Evolutionary conservation across 2,797 vertebrate species (phyloP).

Genomic region (Semaprochilodus insignis): DNA sequence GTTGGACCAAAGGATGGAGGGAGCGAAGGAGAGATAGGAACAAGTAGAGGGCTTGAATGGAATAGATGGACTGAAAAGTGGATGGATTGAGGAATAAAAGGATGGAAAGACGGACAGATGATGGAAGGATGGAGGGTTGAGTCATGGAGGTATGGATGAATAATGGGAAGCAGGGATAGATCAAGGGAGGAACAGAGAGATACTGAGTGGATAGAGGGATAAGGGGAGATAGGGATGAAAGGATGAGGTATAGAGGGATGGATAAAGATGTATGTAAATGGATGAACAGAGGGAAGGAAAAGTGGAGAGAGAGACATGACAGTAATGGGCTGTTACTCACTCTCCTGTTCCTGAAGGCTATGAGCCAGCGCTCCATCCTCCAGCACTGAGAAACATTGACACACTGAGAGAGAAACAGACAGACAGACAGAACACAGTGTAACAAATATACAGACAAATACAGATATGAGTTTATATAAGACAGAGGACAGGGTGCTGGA

Average conservation of each 20-base stretch:
- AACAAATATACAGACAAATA: not conserved
- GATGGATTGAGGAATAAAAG: not conserved
- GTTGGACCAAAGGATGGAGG: too few species aligned
- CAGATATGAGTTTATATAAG: not conserved
- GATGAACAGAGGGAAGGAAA: not conserved
- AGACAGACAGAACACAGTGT: not conserved
- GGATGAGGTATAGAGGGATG: not conserved
- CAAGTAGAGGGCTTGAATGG: too few species aligned
- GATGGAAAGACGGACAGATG: not conserved
- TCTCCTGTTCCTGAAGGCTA: conserved; percentile 82
- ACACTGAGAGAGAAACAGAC: conserved; percentile 66
- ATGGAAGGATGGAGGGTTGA: too few species aligned
- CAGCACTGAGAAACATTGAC: conserved; percentile 78
- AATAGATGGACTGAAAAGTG: not conserved
- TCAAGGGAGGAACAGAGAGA: too few species aligned
- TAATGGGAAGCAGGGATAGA: too few species aligned
- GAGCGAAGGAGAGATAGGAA: too few species aligned
- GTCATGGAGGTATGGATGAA: too few species aligned
- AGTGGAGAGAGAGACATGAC: not conserved
- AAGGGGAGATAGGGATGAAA: not conserved
- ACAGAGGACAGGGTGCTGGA: not conserved
- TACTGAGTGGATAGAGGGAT: too few species aligned
- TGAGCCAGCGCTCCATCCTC: conserved; percentile 79
- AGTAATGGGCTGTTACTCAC: conserved; percentile 67
- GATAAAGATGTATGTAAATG: not conserved